phyloP scores from a whole-genome alignment of 2,797 vertebrate species.

The Philypnodon macrostomus region DNA sequence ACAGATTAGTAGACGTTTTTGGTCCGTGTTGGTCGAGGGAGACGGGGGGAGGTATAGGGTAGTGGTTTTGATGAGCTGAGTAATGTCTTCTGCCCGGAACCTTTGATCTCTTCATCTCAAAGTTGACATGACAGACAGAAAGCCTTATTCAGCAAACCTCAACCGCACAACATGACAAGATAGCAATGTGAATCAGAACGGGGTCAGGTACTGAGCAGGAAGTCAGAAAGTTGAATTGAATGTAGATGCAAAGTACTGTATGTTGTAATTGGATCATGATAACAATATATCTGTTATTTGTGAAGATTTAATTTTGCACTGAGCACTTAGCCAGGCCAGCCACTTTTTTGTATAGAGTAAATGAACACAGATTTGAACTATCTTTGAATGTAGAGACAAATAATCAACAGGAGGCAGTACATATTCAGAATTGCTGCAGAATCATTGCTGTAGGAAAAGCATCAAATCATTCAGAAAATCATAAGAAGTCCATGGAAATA shows the following conservation, averaged over 20 bases:
- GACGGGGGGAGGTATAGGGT: constrained; percentile 1
- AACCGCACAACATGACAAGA: constrained; percentile 33
- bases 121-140: constrained; percentile 44
- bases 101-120: constrained; percentile 58
- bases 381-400: too few species aligned
- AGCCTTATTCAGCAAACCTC: constrained; percentile 56
- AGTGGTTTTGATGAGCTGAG: constrained; percentile 58
- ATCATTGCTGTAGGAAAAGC: too few species aligned
- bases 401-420: too few species aligned
- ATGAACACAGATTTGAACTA: too few species aligned
- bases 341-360: too few species aligned
- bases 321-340: too few species aligned
- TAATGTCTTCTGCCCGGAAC: constrained; percentile 58
- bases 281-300: neutral
- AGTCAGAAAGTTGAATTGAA: constrained; percentile 32
- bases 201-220: constrained; percentile 19
- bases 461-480: too few species aligned
- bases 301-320: too few species aligned
- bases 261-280: neutral
- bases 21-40: constrained; percentile 32
- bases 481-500: too few species aligned
- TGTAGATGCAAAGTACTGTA: neutral
- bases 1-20: constrained; percentile 62
- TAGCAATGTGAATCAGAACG: constrained; percentile 14
- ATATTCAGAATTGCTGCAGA: too few species aligned